These are phyloP conservation scores for Protosalanx chinensis DNA, from an alignment of 2,797 vertebrate genomes.

Conservation along the genomic window DNA sequence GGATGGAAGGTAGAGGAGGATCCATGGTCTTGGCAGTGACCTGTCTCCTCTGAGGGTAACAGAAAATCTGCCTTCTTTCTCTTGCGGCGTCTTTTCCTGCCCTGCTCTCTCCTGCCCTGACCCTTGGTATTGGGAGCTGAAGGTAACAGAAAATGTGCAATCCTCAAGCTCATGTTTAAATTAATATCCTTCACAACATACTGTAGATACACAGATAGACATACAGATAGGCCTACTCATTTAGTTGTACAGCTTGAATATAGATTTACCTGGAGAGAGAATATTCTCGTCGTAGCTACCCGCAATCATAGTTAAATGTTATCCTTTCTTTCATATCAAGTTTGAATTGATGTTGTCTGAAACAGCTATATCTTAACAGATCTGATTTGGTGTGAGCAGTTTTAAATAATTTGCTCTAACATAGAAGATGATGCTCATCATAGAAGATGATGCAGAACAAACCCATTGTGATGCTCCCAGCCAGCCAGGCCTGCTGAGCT, in stretches of 20 bases:
- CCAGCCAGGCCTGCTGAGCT: too few species aligned
- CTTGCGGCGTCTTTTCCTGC: neutral
- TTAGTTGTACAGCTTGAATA: too few species aligned
- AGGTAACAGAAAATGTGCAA: neutral
- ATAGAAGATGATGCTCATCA: neutral
- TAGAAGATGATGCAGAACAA: neutral
- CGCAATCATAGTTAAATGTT: conserved; percentile 6
- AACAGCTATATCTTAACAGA: conserved; percentile 1
- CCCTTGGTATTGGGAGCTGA: neutral
- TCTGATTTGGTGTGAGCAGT: neutral
- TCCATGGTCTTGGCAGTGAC: neutral
- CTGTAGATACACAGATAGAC: too few species aligned
- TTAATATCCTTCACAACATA: neutral
- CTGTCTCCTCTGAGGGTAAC: neutral
- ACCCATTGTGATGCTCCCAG: neutral
- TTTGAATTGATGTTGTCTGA: conserved; percentile 7
- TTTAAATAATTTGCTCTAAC: neutral
- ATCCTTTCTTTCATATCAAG: conserved; percentile 5
- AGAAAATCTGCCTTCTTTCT: neutral
- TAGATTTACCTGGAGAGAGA: conserved; percentile 6
- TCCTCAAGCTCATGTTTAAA: too few species aligned
- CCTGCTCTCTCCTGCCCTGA: neutral
- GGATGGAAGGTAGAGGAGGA: neutral
- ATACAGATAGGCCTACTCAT: too few species aligned
- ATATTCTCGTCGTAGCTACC: neutral